Conservation (phyloP, 2,797 vertebrate species). For the Alosa sapidissima region DNA sequence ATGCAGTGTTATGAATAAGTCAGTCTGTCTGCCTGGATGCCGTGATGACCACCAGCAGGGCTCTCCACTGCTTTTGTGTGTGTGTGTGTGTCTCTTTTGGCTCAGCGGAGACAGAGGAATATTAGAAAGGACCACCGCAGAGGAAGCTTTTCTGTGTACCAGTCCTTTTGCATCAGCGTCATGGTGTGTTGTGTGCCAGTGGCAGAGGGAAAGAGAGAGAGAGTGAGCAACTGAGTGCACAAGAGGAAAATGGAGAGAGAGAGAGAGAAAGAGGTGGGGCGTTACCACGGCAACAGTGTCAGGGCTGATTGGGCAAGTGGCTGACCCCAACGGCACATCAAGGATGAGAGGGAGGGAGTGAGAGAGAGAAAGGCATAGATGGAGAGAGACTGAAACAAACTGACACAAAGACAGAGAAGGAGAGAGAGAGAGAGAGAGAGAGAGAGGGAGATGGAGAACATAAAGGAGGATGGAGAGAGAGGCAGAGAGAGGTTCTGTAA, state of each 20-base stretch:
- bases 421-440: not conserved
- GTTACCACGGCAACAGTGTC: constrained; percentile 68
- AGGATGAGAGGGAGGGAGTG: not conserved
- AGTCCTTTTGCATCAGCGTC: constrained; percentile 66
- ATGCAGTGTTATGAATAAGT: constrained; percentile 33
- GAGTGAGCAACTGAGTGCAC: not conserved
- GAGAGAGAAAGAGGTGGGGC: constrained; percentile 59
- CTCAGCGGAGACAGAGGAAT: not conserved
- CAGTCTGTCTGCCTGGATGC: not conserved
- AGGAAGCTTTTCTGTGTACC: constrained; percentile 59
- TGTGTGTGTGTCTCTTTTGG: not conserved
- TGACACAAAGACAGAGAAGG: not conserved
- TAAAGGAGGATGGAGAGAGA: not conserved
- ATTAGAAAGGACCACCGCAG: constrained; percentile 5
- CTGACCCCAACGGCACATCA: constrained; percentile 44
- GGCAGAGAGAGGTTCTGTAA: not conserved
- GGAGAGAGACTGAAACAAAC: not conserved
- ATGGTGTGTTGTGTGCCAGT: constrained; percentile 49
- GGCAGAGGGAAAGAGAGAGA: constrained; percentile 41
- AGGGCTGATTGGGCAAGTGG: constrained; percentile 53
- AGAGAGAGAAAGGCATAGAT: not conserved
- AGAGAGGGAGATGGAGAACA: not conserved
- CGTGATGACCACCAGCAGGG: not conserved
- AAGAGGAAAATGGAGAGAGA: no score
- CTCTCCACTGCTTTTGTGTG: not conserved